A percentile compares a stretch with the other conserved stretches of the same genome.
Evolutionary conservation across 2,888 invertebrate species (phyloP).

Genomic region (Parapristionchus giblindavisi): DNA sequence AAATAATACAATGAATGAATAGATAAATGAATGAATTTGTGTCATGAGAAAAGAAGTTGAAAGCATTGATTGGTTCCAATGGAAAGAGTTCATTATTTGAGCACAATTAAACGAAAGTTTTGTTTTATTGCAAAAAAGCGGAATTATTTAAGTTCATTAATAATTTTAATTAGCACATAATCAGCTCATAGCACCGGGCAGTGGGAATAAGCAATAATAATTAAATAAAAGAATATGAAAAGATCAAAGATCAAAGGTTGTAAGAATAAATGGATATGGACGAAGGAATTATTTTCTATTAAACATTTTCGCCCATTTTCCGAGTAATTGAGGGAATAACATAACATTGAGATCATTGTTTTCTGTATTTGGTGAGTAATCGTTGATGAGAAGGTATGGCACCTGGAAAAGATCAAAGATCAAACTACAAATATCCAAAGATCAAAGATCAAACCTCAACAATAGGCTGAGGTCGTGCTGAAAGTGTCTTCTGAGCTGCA

Average conservation of each 20-base stretch:
- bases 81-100: not conserved
- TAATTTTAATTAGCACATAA: not conserved
- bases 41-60: too few relatives aligned
- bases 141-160: not conserved
- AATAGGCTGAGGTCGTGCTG: slow-evolving; percentile 63
- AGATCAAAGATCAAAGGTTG: not conserved
- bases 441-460: slow-evolving; percentile 49
- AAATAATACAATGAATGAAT: too few relatives aligned
- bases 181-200: slow-evolving; percentile 16
- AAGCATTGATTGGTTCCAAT: too few relatives aligned
- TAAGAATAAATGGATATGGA: not conserved
- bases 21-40: too few relatives aligned
- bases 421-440: slow-evolving; percentile 11
- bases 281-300: slow-evolving; percentile 17
- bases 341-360: slow-evolving; percentile 65
- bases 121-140: not conserved
- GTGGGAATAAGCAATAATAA: not conserved
- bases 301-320: slow-evolving; percentile 61
- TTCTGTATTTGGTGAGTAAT: slow-evolving; percentile 66
- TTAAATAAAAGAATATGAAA: not conserved
- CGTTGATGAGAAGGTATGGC: slow-evolving; percentile 68
- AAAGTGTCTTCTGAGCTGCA: slow-evolving; percentile 67
- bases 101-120: not conserved
- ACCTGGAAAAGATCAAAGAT: slow-evolving; percentile 44
- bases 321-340: slow-evolving; percentile 60